Conservation (phyloP, 2,797 vertebrate genomes). For the Serranus cabrilla region DNA sequence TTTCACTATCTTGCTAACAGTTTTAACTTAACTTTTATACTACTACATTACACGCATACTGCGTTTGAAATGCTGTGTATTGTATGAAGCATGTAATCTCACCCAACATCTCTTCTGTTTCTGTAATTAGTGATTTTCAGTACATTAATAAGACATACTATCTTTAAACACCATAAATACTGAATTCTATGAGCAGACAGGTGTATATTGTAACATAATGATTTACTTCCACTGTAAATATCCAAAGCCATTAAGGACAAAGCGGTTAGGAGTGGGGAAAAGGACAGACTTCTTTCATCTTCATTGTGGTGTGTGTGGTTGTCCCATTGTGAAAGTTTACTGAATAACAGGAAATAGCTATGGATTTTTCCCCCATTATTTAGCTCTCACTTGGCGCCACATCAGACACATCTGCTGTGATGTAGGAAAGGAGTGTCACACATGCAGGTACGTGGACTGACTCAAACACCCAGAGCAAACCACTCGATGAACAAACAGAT, state of each 20-base stretch:
- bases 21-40: neutral
- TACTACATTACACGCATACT: no score
- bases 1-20: neutral
- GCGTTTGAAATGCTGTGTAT: no score
- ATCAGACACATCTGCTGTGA: conserved; percentile 69
- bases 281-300: conserved; percentile 73
- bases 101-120: neutral
- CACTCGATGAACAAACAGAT: neutral
- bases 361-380: conserved; percentile 68
- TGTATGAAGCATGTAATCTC: no score
- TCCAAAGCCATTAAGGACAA: conserved; percentile 37
- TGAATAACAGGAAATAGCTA: conserved; percentile 85
- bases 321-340: conserved; percentile 74
- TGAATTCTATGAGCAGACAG: neutral
- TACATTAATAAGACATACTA: conserved; percentile 10
- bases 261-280: conserved; percentile 39
- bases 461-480: neutral
- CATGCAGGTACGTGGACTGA: conserved; percentile 4
- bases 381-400: conserved; percentile 67
- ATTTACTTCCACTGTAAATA: neutral
- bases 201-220: neutral
- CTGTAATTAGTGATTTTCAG: neutral
- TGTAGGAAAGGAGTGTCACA: conserved; percentile 44
- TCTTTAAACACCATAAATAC: neutral
- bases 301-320: conserved; percentile 71